Evolutionary conservation across 2,113 vertebrate species (phyloP).

Genomic region (Regulus satrapa): DNA sequence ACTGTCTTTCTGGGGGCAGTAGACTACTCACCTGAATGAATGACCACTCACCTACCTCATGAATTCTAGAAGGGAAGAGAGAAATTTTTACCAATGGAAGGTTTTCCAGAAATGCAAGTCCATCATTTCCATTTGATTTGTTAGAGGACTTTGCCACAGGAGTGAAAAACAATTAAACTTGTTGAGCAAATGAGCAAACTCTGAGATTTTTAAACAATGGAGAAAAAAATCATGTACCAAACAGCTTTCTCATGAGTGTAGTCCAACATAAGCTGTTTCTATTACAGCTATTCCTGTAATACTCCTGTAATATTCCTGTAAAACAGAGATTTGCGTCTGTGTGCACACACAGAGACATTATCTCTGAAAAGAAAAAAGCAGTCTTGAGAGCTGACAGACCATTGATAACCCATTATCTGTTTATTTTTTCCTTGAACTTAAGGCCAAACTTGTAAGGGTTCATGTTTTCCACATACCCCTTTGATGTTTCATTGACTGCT

Average conservation of each 20-base stretch:
- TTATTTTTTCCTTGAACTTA: constrained; percentile 32
- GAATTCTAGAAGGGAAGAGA: neutral
- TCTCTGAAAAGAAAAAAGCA: neutral
- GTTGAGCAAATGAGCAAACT: neutral
- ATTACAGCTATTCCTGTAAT: neutral
- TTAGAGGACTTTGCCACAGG: neutral
- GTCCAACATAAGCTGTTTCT: neutral
- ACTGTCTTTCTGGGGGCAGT: neutral
- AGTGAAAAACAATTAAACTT: neutral
- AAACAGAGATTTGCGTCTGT: neutral
- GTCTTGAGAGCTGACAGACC: neutral
- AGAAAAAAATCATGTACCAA: neutral
- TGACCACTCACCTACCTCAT: too few relatives aligned
- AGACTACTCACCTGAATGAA: neutral
- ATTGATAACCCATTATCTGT: constrained; percentile 10
- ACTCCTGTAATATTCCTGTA: too few relatives aligned
- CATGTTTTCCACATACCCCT: neutral
- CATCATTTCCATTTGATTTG: neutral
- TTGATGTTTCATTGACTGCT: constrained; percentile 47
- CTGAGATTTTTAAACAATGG: neutral
- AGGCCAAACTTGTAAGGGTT: neutral
- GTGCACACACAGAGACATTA: neutral
- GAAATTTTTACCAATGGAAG: neutral
- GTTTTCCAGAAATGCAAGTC: neutral
- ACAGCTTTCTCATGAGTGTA: neutral